phyloP scores from a whole-genome alignment of 2,888 invertebrate genomes.

The Odontothrips loti region DNA sequence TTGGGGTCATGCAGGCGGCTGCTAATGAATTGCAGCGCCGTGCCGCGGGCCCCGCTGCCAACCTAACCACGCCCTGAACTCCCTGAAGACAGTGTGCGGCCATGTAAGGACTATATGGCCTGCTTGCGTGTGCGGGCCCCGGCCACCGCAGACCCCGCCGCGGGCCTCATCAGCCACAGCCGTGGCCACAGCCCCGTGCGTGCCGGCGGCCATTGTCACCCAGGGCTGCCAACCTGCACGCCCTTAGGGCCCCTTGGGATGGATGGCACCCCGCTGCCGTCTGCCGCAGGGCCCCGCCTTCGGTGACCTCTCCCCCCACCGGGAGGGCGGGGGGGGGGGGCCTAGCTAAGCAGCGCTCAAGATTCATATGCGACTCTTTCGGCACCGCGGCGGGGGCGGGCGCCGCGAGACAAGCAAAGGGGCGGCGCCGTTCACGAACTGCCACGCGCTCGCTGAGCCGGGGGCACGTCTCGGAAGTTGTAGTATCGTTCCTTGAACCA shows the following conservation, averaged over 20 bases:
- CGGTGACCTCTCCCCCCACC: too few species aligned
- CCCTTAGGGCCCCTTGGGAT: neutral
- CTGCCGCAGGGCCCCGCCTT: too few species aligned
- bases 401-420: too few species aligned
- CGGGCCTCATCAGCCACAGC: too few species aligned
- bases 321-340: neutral
- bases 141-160: neutral
- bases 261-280: too few species aligned
- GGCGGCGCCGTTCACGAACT: too few species aligned
- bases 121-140: neutral
- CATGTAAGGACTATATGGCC: slow-evolving; percentile 12
- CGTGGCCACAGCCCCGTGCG: neutral
- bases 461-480: too few species aligned
- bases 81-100: slow-evolving; percentile 12
- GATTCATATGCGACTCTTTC: neutral
- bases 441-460: too few species aligned
- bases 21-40: slow-evolving; percentile 8
- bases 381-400: neutral
- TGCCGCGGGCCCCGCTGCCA: neutral
- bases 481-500: too few species aligned
- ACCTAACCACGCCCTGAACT: neutral
- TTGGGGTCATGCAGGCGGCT: too few species aligned
- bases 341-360: neutral
- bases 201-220: neutral
- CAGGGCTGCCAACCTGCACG: neutral